phyloP scores from a whole-genome alignment of 2,113 vertebrate species.

The Chlamydotis undulata region DNA sequence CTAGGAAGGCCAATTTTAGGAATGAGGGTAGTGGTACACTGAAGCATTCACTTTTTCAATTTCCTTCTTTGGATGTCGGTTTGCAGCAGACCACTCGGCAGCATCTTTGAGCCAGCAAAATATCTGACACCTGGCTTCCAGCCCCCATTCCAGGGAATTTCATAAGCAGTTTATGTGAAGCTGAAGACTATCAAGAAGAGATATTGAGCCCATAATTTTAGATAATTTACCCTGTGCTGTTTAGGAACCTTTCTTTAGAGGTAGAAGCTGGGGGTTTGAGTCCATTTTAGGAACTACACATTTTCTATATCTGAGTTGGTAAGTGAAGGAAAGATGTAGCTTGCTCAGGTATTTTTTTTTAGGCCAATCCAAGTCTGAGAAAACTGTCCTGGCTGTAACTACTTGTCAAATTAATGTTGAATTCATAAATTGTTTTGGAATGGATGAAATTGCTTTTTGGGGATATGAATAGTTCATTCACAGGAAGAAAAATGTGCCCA shows the following conservation, averaged over 20 bases:
- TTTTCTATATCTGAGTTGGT: background rate
- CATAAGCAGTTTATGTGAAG: background rate
- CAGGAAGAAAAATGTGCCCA: constrained; percentile 40
- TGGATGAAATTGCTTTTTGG: constrained; percentile 50
- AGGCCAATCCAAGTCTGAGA: constrained; percentile 8
- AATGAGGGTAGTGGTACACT: constrained; percentile 6
- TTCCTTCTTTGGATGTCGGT: constrained; percentile 62
- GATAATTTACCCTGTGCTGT: background rate
- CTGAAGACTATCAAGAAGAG: background rate
- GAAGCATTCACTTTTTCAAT: constrained; percentile 66
- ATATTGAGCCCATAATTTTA: background rate
- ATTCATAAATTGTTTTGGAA: constrained; percentile 61
- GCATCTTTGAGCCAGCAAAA: constrained; percentile 54
- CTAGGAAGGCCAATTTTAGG: constrained; percentile 33
- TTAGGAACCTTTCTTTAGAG: background rate
- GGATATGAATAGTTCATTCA: constrained; percentile 56
- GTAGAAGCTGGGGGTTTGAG: background rate
- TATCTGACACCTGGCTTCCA: constrained; percentile 36
- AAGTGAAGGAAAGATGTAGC: background rate
- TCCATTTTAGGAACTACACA: background rate
- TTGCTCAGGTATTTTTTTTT: constrained; percentile 15
- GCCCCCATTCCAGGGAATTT: background rate
- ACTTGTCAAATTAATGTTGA: constrained; percentile 61
- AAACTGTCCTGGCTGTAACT: constrained; percentile 24
- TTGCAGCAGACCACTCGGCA: constrained; percentile 52